Evolutionary conservation across 2,797 vertebrate species (phyloP).

Genomic region (Arremon aurantiirostris): DNA sequence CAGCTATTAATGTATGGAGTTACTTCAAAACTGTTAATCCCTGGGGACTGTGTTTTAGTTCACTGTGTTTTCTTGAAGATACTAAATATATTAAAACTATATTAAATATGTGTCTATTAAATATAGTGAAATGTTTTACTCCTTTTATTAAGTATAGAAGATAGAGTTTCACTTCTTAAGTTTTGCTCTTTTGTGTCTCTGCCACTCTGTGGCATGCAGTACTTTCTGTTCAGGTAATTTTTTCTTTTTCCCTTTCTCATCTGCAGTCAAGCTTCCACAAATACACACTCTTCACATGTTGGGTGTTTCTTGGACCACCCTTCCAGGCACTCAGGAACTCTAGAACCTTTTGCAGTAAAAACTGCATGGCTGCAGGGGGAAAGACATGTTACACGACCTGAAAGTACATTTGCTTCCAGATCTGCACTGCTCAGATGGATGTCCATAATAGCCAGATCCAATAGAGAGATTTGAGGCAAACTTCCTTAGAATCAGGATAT

Average conservation of each 20-base stretch:
- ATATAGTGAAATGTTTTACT: background rate
- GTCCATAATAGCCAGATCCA: background rate
- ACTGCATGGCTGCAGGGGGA: background rate
- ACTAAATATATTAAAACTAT: background rate
- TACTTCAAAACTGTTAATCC: background rate
- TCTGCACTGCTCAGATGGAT: background rate
- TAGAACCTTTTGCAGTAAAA: background rate
- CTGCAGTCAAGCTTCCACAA: background rate
- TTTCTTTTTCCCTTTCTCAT: background rate
- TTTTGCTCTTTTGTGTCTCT: background rate
- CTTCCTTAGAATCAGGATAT: background rate
- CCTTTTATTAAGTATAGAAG: background rate
- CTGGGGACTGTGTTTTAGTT: background rate
- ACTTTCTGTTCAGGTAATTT: background rate
- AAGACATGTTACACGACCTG: background rate
- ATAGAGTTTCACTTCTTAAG: background rate
- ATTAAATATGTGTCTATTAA: background rate
- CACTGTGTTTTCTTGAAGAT: background rate
- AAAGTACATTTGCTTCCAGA: background rate
- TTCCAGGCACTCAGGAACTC: background rate
- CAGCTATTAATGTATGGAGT: background rate
- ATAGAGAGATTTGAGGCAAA: background rate
- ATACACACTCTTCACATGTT: accelerated
- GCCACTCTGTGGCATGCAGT: background rate
- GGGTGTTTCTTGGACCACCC: background rate